Evolutionary conservation across 2,113 vertebrate genomes (phyloP), one percentile per base, ranked within the genome.

Genomic region (Spea multiplicata): DNA sequence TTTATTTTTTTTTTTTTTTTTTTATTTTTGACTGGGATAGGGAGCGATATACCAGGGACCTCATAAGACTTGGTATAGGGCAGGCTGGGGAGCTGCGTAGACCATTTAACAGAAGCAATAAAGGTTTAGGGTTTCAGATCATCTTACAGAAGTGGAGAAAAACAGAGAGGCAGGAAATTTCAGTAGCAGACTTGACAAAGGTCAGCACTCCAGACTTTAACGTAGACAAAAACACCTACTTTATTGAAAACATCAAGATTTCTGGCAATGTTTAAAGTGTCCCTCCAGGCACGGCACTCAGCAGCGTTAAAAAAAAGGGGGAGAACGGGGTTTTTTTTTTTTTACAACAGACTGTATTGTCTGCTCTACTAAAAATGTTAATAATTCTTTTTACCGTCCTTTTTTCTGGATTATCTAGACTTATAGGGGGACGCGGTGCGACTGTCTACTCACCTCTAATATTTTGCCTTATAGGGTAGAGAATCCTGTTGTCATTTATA

Each of bases 101-200:
- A 82, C 84, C 53, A 77, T 89, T 92, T 91, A 90, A 91, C 88
- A 91, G 90, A 87, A 84, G 91, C 90, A 91, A 91, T 92, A 92
- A 92, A 92, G 87, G 92, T 91, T 88, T 93, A 90, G 88, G 89
- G 92, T 93, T 93, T 93, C 92, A 90, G 87, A 87, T 91, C 86
- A 7, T 86, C 90, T 91, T 88, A 84, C 88, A 73, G 81, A 85
- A 88, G 89, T 91, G 80, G 88, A 88, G 89, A 91, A 87, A 85
- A 90, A 86, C 91, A 91, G 89, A 91, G 85, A 86, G 80, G 91
- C 91, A 88, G 91, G 92, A 93, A 92, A 89, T 90, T 85, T 92
- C 90, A 87, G 90, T 88, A 90, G 89, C 91, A 89, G 90, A 91
- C 88, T 73, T 49, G 84, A 88, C 91, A 88, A 87, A 88, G 88